A percentile compares a stretch with the other conserved stretches of the same genome.
Conservation (phyloP, 1,140 invertebrate species). For the Cydia pomonella region DNA sequence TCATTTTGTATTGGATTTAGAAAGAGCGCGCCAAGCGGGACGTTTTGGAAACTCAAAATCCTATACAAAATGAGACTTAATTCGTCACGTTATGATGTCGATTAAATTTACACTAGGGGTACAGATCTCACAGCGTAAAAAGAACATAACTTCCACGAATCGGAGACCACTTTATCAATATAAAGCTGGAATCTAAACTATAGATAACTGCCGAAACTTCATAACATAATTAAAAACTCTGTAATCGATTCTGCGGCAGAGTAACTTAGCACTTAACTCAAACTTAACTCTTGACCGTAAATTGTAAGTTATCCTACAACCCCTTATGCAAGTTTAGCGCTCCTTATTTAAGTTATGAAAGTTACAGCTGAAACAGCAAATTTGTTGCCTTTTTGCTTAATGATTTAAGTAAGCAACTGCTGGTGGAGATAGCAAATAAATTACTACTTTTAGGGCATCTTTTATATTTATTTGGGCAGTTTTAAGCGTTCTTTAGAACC, state of each 20-base stretch:
- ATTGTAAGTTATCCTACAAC: conserved; percentile 21
- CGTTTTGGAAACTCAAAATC: too few relatives aligned
- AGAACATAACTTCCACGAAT: too few relatives aligned
- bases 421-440: neutral
- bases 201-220: neutral
- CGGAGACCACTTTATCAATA: too few relatives aligned
- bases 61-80: too few relatives aligned
- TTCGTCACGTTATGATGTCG: too few relatives aligned
- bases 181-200: too few relatives aligned
- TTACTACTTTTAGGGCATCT: neutral
- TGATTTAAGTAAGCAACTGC: conserved; percentile 17
- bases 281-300: conserved; percentile 28
- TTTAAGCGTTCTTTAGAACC: neutral
- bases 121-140: too few relatives aligned
- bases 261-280: conserved; percentile 15
- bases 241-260: conserved; percentile 19
- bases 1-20: too few relatives aligned
- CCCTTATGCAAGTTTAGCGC: conserved; percentile 27
- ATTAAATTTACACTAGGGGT: too few relatives aligned
- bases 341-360: conserved; percentile 29
- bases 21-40: too few relatives aligned
- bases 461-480: neutral
- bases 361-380: conserved; percentile 13
- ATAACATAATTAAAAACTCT: conserved; percentile 25
- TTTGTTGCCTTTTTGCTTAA: conserved; percentile 24